Evolutionary conservation across 2,797 vertebrate genomes (phyloP).

Genomic region (Discoglossus pictus): DNA sequence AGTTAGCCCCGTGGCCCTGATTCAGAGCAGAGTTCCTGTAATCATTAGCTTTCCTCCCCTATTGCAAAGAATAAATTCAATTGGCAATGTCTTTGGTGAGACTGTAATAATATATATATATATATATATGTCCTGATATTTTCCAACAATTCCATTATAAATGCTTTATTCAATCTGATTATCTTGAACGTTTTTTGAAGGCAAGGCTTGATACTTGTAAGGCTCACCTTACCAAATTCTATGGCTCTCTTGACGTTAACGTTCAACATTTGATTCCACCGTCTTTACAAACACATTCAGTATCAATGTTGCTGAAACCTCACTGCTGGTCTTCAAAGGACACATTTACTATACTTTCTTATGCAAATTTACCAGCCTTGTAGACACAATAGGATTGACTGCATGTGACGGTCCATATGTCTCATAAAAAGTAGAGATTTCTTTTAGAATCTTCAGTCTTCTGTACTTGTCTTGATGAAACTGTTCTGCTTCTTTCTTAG

Average conservation of each 20-base stretch:
- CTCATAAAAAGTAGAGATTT: constrained; percentile 1
- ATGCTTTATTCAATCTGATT: constrained; percentile 21
- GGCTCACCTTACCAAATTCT: constrained; percentile 12
- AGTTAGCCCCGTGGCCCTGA: constrained; percentile 45
- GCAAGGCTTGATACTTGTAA: constrained; percentile 29
- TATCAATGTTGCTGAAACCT: constrained; percentile 3
- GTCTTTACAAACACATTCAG: too few relatives aligned
- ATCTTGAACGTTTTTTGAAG: constrained; percentile 9
- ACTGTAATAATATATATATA: constrained; percentile 23
- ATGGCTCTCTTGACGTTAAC: constrained; percentile 10
- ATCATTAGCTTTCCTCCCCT: constrained; percentile 47
- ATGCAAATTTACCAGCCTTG: neutral
- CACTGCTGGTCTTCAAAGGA: neutral
- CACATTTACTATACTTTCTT: neutral
- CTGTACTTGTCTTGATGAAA: neutral
- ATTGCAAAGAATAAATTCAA: constrained; percentile 49
- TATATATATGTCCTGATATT: constrained; percentile 1
- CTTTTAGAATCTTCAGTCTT: neutral
- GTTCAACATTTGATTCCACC: too few relatives aligned
- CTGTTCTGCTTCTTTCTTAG: constrained; percentile 60
- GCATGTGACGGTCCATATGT: neutral
- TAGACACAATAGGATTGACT: neutral
- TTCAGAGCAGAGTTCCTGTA: constrained; percentile 29
- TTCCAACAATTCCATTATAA: constrained; percentile 3
- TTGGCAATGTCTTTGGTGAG: constrained; percentile 71